phyloP scores from a whole-genome alignment of 2,888 invertebrate species.

The Pimpla rufipes region DNA sequence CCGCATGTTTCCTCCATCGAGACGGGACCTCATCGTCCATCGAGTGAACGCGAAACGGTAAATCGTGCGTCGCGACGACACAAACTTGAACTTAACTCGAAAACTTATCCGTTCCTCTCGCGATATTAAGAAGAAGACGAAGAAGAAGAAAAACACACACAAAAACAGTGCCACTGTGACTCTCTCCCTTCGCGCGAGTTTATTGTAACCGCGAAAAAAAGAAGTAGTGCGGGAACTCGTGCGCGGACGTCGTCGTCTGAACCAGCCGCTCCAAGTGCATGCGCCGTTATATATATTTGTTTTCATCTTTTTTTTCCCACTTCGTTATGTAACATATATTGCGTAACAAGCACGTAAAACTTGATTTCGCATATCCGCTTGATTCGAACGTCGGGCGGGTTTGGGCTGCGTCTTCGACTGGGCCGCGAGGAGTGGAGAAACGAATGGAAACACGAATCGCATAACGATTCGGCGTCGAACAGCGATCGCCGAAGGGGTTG shows the following conservation, averaged over 20 bases:
- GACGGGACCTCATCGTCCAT: slow-evolving; percentile 68
- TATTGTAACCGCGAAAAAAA: slow-evolving; percentile 44
- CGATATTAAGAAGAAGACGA: slow-evolving; percentile 32
- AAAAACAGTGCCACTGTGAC: slow-evolving; percentile 69
- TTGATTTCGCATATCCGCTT: slow-evolving; percentile 39
- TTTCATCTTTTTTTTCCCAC: background rate
- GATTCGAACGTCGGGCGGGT: background rate
- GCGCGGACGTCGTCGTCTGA: slow-evolving; percentile 33
- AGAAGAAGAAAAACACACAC: slow-evolving; percentile 40
- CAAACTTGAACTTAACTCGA: slow-evolving; percentile 46
- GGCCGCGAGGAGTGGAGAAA: slow-evolving; percentile 3
- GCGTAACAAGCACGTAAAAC: slow-evolving; percentile 9
- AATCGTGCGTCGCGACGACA: slow-evolving; percentile 42
- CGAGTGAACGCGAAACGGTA: slow-evolving; percentile 69
- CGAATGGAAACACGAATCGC: background rate
- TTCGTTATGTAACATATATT: slow-evolving; percentile 38
- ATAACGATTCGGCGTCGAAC: slow-evolving; percentile 23
- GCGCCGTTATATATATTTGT: slow-evolving; percentile 18
- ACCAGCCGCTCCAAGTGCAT: slow-evolving; percentile 46
- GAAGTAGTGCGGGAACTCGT: slow-evolving; percentile 62
- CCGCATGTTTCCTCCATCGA: slow-evolving; percentile 57
- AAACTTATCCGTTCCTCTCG: slow-evolving; percentile 57
- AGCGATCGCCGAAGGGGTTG: slow-evolving; percentile 18
- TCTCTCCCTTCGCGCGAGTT: slow-evolving; percentile 64
- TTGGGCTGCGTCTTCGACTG: background rate